A percentile compares a stretch with the other conserved stretches of the same genome.
These are phyloP conservation scores for Seriola aureovittata DNA, from an alignment of 2,113 vertebrate genomes.

Conservation along the genomic window DNA sequence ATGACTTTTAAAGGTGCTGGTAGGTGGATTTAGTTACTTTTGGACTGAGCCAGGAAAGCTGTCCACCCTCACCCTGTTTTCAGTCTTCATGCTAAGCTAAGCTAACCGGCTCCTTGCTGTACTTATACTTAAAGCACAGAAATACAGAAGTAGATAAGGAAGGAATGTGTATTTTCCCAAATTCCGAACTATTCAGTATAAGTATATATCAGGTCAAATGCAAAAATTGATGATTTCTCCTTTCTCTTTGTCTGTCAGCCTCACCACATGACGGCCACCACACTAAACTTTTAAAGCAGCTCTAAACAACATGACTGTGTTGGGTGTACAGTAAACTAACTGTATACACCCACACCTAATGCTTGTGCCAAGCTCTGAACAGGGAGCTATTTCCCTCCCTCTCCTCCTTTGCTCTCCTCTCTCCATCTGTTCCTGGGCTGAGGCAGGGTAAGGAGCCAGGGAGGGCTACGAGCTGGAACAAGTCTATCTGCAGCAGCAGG, in stretches of 20 bases:
- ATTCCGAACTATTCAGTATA: background rate
- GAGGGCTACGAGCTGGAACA: constrained; percentile 83
- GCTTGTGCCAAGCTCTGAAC: constrained; percentile 71
- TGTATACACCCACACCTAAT: constrained; percentile 66
- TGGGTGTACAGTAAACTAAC: constrained; percentile 74
- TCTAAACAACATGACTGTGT: constrained; percentile 41
- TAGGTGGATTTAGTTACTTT: background rate
- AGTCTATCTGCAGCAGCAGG: constrained; percentile 86
- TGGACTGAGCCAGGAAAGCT: background rate
- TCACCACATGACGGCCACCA: constrained; percentile 27
- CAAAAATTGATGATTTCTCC: background rate
- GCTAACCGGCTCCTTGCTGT: background rate
- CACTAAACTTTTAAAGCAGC: constrained; percentile 57
- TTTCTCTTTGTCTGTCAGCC: constrained; percentile 8
- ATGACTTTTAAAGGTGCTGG: background rate
- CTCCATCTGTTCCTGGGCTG: constrained; percentile 81
- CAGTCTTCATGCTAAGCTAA: background rate
- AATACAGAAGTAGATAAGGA: background rate
- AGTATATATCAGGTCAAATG: constrained; percentile 16
- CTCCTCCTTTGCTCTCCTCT: constrained; percentile 72
- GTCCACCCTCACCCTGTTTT: background rate
- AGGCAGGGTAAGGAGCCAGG: constrained; percentile 78
- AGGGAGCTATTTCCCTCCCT: constrained; percentile 73
- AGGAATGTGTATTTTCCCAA: background rate
- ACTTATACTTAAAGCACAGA: background rate